Percentiles rank a stretch among this genome's conserved stretches.
Evolutionary conservation across 2,797 vertebrate genomes (phyloP).

Genomic region (Agapornis canus): DNA sequence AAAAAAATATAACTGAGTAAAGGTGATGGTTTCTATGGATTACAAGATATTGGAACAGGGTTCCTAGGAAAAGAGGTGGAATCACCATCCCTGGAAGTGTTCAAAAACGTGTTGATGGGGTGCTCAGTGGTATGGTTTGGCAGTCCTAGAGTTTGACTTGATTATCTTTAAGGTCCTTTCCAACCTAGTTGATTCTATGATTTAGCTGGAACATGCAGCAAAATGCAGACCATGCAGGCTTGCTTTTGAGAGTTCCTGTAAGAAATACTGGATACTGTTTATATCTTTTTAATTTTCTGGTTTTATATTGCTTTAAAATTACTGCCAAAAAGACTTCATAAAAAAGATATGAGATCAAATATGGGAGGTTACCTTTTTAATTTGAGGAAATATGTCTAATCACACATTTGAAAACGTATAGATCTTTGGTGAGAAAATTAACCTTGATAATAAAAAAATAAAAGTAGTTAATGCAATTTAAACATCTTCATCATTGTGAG

Average conservation of each 20-base stretch:
- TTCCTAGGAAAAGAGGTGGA: background rate
- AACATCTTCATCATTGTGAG: background rate
- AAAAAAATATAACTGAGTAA: background rate
- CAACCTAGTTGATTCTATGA: background rate
- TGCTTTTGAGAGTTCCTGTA: background rate
- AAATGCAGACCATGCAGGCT: background rate
- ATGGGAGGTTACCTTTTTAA: background rate
- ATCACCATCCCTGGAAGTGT: background rate
- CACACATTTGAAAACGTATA: background rate
- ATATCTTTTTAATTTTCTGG: conserved; percentile 12
- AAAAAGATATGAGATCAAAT: background rate
- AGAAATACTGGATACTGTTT: conserved; percentile 8
- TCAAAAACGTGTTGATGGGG: background rate
- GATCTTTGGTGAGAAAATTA: conserved; percentile 26
- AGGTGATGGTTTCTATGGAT: background rate
- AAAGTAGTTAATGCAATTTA: background rate
- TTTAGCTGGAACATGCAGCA: background rate
- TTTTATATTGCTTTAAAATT: conserved; percentile 25
- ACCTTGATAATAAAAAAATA: background rate
- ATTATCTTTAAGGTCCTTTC: background rate
- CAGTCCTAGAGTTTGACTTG: background rate
- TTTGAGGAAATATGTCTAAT: conserved; percentile 17
- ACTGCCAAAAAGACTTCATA: background rate
- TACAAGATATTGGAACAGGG: background rate
- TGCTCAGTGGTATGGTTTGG: background rate